phyloP scores from a whole-genome alignment of 53 echinoderm and acorn worm species.

The Zoroaster sp. region DNA sequence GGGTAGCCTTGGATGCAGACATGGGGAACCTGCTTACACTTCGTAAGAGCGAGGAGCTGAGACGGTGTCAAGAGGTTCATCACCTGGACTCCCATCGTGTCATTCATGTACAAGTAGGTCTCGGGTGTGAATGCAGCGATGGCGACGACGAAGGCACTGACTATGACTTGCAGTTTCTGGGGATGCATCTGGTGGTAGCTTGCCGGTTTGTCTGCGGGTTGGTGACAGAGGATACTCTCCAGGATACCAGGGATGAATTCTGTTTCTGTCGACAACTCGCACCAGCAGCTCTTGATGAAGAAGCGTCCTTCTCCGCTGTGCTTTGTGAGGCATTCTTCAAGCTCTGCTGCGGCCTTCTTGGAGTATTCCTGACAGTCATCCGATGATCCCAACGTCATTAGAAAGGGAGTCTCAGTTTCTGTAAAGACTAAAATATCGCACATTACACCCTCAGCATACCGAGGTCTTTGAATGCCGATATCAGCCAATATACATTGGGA shows the following conservation, averaged over 20 bases:
- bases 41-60: slow-evolving; percentile 5
- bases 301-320: slow-evolving; percentile 22
- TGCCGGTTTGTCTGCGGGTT: neutral
- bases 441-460: neutral
- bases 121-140: slow-evolving; percentile 19
- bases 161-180: slow-evolving; percentile 1
- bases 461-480: slow-evolving; percentile 16
- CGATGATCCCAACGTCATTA: neutral
- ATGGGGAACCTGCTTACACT: neutral
- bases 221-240: neutral
- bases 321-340: neutral
- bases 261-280: neutral
- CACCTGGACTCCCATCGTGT: slow-evolving; percentile 34
- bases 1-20: slow-evolving; percentile 33
- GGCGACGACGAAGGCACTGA: slow-evolving; percentile 19
- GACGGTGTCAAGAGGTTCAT: slow-evolving; percentile 43
- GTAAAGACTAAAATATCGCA: slow-evolving; percentile 12
- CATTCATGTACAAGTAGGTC: slow-evolving; percentile 28
- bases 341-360: neutral
- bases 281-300: slow-evolving; percentile 16
- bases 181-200: slow-evolving; percentile 30
- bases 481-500: slow-evolving; percentile 12
- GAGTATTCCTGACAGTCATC: neutral
- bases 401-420: neutral
- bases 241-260: neutral